phyloP scores from a whole-genome alignment of 1,140 invertebrate genomes.

The Thaumetopoea pityocampa region DNA sequence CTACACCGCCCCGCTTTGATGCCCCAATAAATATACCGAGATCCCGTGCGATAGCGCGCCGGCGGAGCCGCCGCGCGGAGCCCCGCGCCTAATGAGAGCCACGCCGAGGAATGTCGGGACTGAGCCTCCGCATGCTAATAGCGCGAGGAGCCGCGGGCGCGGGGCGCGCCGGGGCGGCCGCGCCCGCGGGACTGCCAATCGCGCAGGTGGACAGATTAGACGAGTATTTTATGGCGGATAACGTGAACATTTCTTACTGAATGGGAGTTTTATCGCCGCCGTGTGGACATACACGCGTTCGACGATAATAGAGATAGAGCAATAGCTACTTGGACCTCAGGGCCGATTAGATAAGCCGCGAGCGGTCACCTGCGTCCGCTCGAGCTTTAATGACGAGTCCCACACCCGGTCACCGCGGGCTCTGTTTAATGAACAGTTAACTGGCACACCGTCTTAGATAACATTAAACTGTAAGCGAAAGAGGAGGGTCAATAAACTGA shows the following conservation, averaged over 20 bases:
- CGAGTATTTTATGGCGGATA: slow-evolving; percentile 39
- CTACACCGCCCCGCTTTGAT: slow-evolving; percentile 47
- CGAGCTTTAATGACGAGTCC: too few relatives aligned
- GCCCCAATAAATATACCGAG: slow-evolving; percentile 58
- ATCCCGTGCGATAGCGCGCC: slow-evolving; percentile 51
- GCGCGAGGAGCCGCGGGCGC: slow-evolving; percentile 15
- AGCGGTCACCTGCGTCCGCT: too few relatives aligned
- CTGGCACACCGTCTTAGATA: too few relatives aligned
- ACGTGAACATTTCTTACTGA: slow-evolving; percentile 21
- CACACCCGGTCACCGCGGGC: too few relatives aligned
- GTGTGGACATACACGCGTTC: slow-evolving; percentile 4
- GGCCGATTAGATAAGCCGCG: too few relatives aligned
- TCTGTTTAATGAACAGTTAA: too few relatives aligned
- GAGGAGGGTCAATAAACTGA: too few relatives aligned
- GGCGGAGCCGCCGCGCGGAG: slow-evolving; percentile 17
- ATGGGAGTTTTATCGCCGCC: slow-evolving; percentile 18
- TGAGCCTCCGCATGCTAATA: slow-evolving; percentile 30
- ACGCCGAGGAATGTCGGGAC: slow-evolving; percentile 23
- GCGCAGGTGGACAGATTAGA: slow-evolving; percentile 36
- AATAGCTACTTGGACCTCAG: too few relatives aligned
- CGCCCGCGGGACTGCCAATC: slow-evolving; percentile 27
- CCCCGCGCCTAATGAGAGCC: slow-evolving; percentile 28
- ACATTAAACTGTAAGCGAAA: too few relatives aligned
- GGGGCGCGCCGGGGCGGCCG: slow-evolving; percentile 1
- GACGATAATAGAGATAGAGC: slow-evolving; percentile 1